These are phyloP conservation scores for Drosophila nr. perissopoda DNA, from an alignment of 2,888 invertebrate species.

Conservation along the genomic window DNA sequence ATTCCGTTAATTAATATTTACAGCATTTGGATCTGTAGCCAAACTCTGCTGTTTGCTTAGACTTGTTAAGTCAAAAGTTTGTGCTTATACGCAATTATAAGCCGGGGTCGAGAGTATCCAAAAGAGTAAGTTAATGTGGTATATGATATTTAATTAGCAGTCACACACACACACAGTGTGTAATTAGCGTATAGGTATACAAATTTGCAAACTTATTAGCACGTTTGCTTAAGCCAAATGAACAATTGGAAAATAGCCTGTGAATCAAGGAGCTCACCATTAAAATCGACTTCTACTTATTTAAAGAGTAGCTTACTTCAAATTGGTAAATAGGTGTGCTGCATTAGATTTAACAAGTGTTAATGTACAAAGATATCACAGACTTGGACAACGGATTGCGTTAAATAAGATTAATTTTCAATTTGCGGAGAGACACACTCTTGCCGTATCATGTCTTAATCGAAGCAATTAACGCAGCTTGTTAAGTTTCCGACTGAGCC, in stretches of 20 bases:
- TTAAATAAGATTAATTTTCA: background rate
- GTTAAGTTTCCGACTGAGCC: background rate
- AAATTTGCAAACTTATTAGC: background rate
- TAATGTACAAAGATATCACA: background rate
- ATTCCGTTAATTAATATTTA: slow-evolving; percentile 63
- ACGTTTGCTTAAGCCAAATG: background rate
- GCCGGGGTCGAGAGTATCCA: background rate
- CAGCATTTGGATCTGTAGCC: slow-evolving; percentile 20
- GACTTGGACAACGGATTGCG: background rate
- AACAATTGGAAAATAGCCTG: background rate
- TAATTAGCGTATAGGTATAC: background rate
- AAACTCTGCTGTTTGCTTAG: slow-evolving; percentile 7
- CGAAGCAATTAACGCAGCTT: slow-evolving; percentile 2
- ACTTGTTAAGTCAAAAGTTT: slow-evolving; percentile 4
- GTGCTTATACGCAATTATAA: slow-evolving; percentile 1
- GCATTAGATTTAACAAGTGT: background rate
- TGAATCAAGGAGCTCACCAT: background rate
- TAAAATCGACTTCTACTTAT: background rate
- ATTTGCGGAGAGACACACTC: background rate
- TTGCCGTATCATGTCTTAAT: background rate
- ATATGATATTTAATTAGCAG: background rate
- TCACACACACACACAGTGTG: background rate
- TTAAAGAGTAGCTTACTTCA: background rate
- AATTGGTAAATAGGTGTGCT: background rate
- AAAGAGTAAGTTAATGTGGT: background rate